Evolutionary conservation across 2,888 invertebrate species (phyloP).

Genomic region (Scrobipalpa atriplicella): DNA sequence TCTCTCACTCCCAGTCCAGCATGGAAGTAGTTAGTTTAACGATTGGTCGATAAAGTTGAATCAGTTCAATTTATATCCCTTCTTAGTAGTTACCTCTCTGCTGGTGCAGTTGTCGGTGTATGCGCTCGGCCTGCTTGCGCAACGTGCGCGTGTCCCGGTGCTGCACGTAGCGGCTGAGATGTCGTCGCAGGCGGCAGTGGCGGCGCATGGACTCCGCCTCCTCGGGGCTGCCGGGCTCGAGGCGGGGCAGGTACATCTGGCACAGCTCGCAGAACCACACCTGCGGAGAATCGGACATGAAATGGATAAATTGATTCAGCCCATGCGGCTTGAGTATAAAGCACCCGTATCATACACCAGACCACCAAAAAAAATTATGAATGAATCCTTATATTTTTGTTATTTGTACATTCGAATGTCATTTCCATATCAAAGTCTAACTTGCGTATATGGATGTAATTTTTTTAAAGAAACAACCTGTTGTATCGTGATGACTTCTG

Average conservation of each 20-base stretch:
- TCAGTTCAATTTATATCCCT: too few species aligned
- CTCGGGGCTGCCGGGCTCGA: slow-evolving; percentile 69
- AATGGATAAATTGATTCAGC: not conserved
- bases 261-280: slow-evolving; percentile 91
- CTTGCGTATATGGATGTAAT: too few species aligned
- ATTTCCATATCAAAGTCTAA: too few species aligned
- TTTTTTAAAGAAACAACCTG: too few species aligned
- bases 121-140: slow-evolving; percentile 87
- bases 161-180: slow-evolving; percentile 89
- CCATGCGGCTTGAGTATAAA: too few species aligned
- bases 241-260: slow-evolving; percentile 87
- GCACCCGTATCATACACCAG: too few species aligned
- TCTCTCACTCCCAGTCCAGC: too few species aligned
- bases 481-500: too few species aligned
- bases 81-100: slow-evolving; percentile 62
- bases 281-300: slow-evolving; percentile 41
- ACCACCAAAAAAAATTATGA: too few species aligned
- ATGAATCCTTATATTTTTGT: not conserved
- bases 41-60: too few species aligned
- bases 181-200: slow-evolving; percentile 89
- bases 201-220: slow-evolving; percentile 84
- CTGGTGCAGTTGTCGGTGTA: slow-evolving; percentile 90
- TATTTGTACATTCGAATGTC: too few species aligned
- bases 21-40: too few species aligned
- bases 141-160: slow-evolving; percentile 90